Evolutionary conservation across 1,140 invertebrate genomes (phyloP).

Genomic region (Scaptomyza montana): DNA sequence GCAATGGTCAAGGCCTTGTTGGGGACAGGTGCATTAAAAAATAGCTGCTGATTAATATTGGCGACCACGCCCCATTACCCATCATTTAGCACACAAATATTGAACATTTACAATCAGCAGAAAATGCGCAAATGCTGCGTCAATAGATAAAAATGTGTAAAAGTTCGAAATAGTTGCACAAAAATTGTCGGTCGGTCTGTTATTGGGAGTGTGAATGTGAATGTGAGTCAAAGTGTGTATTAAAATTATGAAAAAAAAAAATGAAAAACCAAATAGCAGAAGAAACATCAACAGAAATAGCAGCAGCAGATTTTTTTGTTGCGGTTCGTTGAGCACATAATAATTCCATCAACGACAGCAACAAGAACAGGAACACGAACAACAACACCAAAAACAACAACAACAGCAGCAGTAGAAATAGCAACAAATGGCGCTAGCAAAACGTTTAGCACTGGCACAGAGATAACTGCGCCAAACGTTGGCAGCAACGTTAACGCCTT

Average conservation of each 20-base stretch:
- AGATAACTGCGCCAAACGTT: conserved; percentile 38
- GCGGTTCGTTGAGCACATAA: conserved; percentile 79
- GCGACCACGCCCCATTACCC: conserved; percentile 47
- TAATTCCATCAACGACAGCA: conserved; percentile 74
- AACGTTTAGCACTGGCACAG: conserved; percentile 39
- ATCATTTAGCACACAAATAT: conserved; percentile 55
- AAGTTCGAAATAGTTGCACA: conserved; percentile 58
- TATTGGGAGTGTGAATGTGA: conserved; percentile 10
- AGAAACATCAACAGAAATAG: conserved; percentile 35
- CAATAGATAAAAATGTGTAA: conserved; percentile 56
- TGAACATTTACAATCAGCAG: conserved; percentile 59
- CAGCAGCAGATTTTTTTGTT: conserved; percentile 70
- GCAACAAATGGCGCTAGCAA: conserved; percentile 31
- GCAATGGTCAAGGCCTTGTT: not conserved
- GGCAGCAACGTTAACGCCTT: conserved; percentile 19
- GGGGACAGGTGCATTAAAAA: conserved; percentile 20
- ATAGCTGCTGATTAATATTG: conserved; percentile 50
- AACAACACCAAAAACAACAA: conserved; percentile 18
- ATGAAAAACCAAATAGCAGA: conserved; percentile 30
- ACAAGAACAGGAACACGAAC: conserved; percentile 11
- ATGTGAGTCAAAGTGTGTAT: conserved; percentile 44
- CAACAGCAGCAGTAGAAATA: conserved; percentile 18
- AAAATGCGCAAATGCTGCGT: conserved; percentile 33
- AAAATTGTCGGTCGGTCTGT: conserved; percentile 11
- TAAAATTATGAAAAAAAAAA: conserved; percentile 57